Evolutionary conservation across 2,113 vertebrate species (phyloP).

Genomic region (Istiophorus platypterus): DNA sequence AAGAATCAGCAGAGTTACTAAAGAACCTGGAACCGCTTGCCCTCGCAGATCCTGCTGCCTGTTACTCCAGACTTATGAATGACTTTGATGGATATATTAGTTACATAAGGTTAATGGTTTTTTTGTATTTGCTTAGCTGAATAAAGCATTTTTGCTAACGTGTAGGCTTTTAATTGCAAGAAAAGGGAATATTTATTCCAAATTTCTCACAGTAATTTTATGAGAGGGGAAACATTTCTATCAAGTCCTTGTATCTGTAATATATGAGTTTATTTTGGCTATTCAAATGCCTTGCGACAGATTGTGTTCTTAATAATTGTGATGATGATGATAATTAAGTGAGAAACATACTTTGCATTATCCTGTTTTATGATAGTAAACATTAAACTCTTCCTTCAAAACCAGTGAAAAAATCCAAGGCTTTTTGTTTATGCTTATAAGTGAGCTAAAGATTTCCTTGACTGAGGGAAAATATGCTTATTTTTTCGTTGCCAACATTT

Average conservation of each 20-base stretch:
- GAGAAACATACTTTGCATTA: too few relatives aligned
- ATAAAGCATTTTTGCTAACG: conserved; percentile 47
- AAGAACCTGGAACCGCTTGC: neutral
- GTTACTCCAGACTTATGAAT: conserved; percentile 46
- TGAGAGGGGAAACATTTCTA: too few relatives aligned
- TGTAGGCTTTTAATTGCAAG: too few relatives aligned
- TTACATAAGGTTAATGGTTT: conserved; percentile 44
- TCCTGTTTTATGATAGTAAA: too few relatives aligned
- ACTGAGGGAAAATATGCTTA: neutral
- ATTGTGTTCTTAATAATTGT: neutral
- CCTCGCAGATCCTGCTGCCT: conserved; percentile 41
- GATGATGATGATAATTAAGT: neutral
- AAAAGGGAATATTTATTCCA: too few relatives aligned
- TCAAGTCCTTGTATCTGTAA: neutral
- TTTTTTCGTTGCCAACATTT: neutral
- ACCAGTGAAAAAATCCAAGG: too few relatives aligned
- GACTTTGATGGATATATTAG: conserved; percentile 26
- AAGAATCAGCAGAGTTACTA: neutral
- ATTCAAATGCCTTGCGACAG: neutral
- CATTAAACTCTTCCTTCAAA: too few relatives aligned
- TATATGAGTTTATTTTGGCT: neutral
- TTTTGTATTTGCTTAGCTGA: conserved; percentile 33
- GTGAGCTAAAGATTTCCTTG: neutral
- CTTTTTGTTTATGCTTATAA: conserved; percentile 5
- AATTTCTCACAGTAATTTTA: neutral